Evolutionary conservation across 2,888 invertebrate genomes (phyloP).

Genomic region (Lycaena phlaeas): DNA sequence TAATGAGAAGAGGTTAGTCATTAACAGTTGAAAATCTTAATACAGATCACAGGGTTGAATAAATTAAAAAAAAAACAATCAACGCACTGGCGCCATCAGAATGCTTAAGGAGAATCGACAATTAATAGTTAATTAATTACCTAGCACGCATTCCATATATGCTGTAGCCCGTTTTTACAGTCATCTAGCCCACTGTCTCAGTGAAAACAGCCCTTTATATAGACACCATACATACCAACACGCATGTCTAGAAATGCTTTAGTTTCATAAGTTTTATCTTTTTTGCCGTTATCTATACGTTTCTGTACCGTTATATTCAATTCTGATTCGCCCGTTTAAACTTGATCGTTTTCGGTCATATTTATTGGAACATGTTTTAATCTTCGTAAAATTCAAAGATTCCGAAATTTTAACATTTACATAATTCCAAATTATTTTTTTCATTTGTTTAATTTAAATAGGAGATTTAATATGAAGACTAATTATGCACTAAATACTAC

Average conservation of each 20-base stretch:
- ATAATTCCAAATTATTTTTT: too few relatives aligned
- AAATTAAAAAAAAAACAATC: background rate
- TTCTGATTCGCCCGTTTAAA: background rate
- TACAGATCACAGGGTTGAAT: too few relatives aligned
- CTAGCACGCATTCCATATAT: slow-evolving; percentile 36
- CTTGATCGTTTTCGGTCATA: slow-evolving; percentile 2
- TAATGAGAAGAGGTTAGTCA: too few relatives aligned
- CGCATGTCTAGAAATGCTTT: slow-evolving; percentile 20
- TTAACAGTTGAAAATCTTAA: too few relatives aligned
- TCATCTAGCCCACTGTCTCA: slow-evolving; percentile 19
- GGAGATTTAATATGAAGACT: too few relatives aligned
- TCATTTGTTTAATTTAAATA: too few relatives aligned
- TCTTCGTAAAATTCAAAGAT: too few relatives aligned
- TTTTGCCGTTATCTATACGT: slow-evolving; percentile 18
- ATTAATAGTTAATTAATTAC: slow-evolving; percentile 58
- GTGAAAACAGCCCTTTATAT: slow-evolving; percentile 31
- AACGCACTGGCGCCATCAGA: slow-evolving; percentile 19
- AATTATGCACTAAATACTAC: too few relatives aligned
- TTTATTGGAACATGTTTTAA: too few relatives aligned
- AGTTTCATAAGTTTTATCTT: slow-evolving; percentile 17
- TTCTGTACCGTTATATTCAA: background rate
- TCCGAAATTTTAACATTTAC: too few relatives aligned
- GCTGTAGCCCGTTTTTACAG: slow-evolving; percentile 33
- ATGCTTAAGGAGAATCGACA: slow-evolving; percentile 41
- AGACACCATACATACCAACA: slow-evolving; percentile 28